A percentile compares a stretch with the other conserved stretches of the same genome.
phyloP scores from a whole-genome alignment of 2,113 vertebrate genomes.

The Leucopsar rothschildi region DNA sequence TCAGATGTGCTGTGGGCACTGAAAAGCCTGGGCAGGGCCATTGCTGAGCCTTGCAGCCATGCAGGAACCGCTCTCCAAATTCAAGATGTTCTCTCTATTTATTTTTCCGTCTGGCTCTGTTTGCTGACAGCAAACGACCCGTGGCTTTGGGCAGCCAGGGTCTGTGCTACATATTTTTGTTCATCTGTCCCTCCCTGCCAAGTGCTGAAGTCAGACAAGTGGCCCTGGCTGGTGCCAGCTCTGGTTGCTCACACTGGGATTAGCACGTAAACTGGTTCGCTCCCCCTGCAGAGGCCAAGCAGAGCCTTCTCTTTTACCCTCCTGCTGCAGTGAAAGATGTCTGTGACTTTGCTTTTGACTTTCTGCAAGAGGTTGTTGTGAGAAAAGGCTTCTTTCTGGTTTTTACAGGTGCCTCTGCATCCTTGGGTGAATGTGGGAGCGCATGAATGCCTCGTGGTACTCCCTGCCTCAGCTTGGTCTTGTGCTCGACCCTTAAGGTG shows the following conservation, averaged over 20 bases:
- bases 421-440: accelerated
- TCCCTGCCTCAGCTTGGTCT: background rate
- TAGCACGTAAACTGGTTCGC: slow-evolving; percentile 59
- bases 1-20: background rate
- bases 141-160: background rate
- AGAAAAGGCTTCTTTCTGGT: background rate
- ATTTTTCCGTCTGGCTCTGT: background rate
- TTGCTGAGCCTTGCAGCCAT: background rate
- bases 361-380: background rate
- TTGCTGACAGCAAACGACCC: background rate
- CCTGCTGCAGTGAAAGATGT: slow-evolving; percentile 9
- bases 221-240: slow-evolving; percentile 50
- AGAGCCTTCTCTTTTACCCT: slow-evolving; percentile 53
- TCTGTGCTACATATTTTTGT: background rate
- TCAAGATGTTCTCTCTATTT: background rate
- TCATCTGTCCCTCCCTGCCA: slow-evolving; percentile 53
- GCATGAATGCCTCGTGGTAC: accelerated
- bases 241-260: slow-evolving; percentile 74
- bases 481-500: accelerated
- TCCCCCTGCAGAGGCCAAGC: background rate
- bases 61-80: background rate
- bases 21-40: background rate
- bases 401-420: background rate
- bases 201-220: slow-evolving; percentile 71
- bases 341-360: slow-evolving; percentile 46